Base-by-base conservation (phyloP, 2,797 vertebrate species). In the Sciaenops ocellatus region DNA sequence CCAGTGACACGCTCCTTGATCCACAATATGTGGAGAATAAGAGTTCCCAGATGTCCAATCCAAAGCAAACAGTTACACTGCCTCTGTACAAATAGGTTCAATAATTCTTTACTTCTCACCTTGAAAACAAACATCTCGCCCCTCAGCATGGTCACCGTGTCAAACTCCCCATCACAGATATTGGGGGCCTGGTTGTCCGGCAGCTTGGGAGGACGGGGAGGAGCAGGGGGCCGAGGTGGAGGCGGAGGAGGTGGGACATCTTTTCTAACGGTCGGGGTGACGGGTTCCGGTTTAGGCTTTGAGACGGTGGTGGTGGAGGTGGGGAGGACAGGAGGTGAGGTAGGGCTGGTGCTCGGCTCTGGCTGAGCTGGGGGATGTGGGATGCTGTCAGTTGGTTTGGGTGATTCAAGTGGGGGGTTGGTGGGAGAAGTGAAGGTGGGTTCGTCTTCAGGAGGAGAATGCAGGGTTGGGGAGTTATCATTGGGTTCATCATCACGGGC, bases 41-140 rank as follows among this genome's bases (percentile, higher is more conserved):
- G 8, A 52, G 42, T 30, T 44, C 4, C 30, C 55, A 48, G 20
- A 13, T 55, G 59, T 61, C 6, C 12, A 30, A 60, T 55, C 28
- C 3, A 22, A 47, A 20, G 1, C 6, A 34, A 63, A 24, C 3
- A 3, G 6, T 26, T 24, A 73, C 34, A 8, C 26, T 22, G 5
- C 20, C 5, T 70, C 26, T 71, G 22, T 22, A 59, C 7, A 28
- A 10, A 57, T 22, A 30, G n/a, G 47, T 26, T 54, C 3, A 57
- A 13, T 38, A 5, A 46, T 6, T 67, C 26, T 18, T 61, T 5
- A 51, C 8, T 66, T 76, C 88, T 91, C 89, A 98, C 98, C 97
- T 99, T 99, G 85, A 99, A 99, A 30, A 99, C 97, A 79, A 99
- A 99, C 98, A 99, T 99, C 89, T 99, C 98, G 30, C 98, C 98